Percentiles rank a stretch among this genome's conserved stretches.
Evolutionary conservation across 2,797 vertebrate species (phyloP).

Genomic region (Cryptoprocta ferox): DNA sequence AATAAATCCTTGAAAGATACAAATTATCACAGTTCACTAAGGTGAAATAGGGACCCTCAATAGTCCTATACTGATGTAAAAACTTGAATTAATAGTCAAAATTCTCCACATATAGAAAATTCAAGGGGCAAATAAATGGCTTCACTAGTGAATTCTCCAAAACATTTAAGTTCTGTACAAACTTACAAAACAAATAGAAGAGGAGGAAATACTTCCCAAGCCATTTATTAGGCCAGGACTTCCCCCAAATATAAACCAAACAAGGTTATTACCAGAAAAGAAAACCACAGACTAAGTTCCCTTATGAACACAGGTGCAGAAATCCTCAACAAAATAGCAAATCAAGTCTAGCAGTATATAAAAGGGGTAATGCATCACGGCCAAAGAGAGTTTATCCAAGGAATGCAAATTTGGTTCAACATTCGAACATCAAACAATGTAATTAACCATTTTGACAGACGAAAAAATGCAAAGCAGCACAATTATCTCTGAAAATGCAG

Average conservation of each 20-base stretch:
- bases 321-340: neutral
- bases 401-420: neutral
- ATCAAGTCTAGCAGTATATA: neutral
- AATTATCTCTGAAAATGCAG: neutral
- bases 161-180: neutral
- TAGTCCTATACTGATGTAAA: no score
- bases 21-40: neutral
- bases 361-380: neutral
- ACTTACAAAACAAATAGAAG: neutral
- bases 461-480: neutral
- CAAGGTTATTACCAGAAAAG: neutral
- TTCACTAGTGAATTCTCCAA: neutral
- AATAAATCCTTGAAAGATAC: neutral
- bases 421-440: neutral
- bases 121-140: neutral
- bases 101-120: neutral
- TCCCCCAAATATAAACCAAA: neutral
- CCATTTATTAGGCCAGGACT: neutral
- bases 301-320: neutral
- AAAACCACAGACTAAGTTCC: neutral
- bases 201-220: neutral
- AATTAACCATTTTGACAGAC: neutral
- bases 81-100: neutral
- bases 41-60: neutral
- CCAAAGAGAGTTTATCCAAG: neutral